Evolutionary conservation across 2,888 invertebrate genomes (phyloP), one percentile per base, ranked within the genome.

Genomic region (Digitonthophagus gazella): DNA sequence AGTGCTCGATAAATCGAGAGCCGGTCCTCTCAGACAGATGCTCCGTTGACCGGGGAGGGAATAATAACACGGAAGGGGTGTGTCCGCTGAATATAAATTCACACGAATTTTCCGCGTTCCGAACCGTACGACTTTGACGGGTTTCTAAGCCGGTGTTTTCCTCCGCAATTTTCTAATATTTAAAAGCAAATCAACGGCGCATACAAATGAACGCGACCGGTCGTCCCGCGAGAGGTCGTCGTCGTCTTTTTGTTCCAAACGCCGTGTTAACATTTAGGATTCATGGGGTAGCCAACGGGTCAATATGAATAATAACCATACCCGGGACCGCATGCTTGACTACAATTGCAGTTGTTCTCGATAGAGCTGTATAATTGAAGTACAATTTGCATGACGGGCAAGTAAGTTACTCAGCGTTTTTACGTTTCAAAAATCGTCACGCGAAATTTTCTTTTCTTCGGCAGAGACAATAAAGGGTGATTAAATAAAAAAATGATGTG

Each of bases 1-100:
- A 44, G 28, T 44, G 28, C 28, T 44, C 28, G 28, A 44, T 44
- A 44, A 44, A 44, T 44, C 11, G 28, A 44, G 28, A 44, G 28
- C 28, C 28, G 11, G 28, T 44, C 1, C 28, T 44, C 28, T 44
- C 28, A 44, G 28, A 44, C 28, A 44, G 28, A 44, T 44, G 28
- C 28, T 44, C 11, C 28, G 28, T 44, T 44, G 28, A 44, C 28
- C 28, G 28, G 28, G 28, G 6, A 44, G 28, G 28, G 76, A 75
- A 75, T 75, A 76, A 74, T 75, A 75, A 77, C 77, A 78, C 71
- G 77, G 74, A 78, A 78, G 74, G 75, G 77, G 77, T 77, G 77
- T 76, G 71, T 71, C 76, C 72, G 71, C 65, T 75, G 77, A 75
- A 78, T 78, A 77, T 78, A 78, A 78, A 78, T 78, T 75, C 76